phyloP scores from a whole-genome alignment of 2,888 invertebrate genomes.

The Cryptocheilus praepositus region DNA sequence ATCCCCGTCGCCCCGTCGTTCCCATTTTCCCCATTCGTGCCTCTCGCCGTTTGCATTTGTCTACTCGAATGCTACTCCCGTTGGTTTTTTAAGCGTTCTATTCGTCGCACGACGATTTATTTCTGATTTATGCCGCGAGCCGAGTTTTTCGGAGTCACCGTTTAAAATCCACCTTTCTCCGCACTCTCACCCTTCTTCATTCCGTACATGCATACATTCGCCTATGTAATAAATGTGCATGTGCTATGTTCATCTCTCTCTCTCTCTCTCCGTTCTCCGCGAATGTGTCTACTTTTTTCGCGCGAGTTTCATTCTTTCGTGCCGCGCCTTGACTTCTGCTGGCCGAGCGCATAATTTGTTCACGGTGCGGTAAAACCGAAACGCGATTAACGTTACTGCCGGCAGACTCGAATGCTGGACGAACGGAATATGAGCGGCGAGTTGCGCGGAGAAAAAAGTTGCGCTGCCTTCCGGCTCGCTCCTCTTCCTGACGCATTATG shows the following conservation, averaged over 20 bases:
- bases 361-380: conserved; percentile 23
- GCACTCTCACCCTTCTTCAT: neutral
- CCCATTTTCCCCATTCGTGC: conserved; percentile 16
- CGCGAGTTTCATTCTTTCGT: conserved; percentile 1
- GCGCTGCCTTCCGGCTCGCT: too few species aligned
- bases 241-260: too few species aligned
- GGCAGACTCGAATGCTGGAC: neutral
- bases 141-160: conserved; percentile 6
- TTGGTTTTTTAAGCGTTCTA: conserved; percentile 18
- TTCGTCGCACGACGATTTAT: conserved; percentile 27
- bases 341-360: conserved; percentile 14
- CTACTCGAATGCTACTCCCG: neutral
- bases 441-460: too few species aligned
- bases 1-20: neutral
- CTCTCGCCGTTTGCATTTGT: conserved; percentile 29
- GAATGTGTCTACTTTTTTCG: too few species aligned
- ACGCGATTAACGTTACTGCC: conserved; percentile 29
- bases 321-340: conserved; percentile 15
- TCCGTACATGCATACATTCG: too few species aligned
- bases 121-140: conserved; percentile 35
- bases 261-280: too few species aligned
- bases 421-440: neutral
- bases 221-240: too few species aligned
- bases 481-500: too few species aligned
- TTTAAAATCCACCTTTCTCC: conserved; percentile 10